Evolutionary conservation across 2,888 invertebrate species (phyloP), one percentile per base, ranked within the genome.

Genomic region (Thelaira solivaga): DNA sequence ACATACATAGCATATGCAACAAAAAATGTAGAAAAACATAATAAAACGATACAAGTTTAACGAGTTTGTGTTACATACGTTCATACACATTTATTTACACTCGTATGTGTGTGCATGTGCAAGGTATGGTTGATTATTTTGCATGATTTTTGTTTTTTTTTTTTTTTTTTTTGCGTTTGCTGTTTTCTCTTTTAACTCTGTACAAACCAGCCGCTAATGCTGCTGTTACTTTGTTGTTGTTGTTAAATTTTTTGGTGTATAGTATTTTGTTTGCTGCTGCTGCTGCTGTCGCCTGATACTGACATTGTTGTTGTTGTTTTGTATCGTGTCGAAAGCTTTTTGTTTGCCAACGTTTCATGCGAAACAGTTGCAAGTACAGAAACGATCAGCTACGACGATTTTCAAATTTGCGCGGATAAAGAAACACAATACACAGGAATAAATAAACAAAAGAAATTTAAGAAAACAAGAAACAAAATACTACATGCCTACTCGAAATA

Each of bases 301-400:
- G 76, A 47, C 24, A 61, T 55, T 39, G 75, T 76, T 39, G 69
- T 62, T 71, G 74, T 55, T 74, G 59, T 76, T 68, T 77, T 82
- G 81, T 81, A 83, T 82, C 80, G 76, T 80, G 76, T 74, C 79
- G 76, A 84, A 83, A 87, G 87, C 86, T 87, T 86, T 86, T 86
- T 85, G 85, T 85, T 83, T 83, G 83, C 82, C 81, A 81, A 82
- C 82, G 82, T 81, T 79, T 80, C 83, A 83, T 83, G 82, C 83
- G 84, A 86, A 87, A 86, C 87, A 86, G 86, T 86, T 86, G 86
- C 86, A 85, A 87, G 86, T 84, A 86, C 86, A 85, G 85, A 84
- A 86, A 87, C 87, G 86, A 85, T 84, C 87, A 86, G 85, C 86
- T 84, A 86, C 87, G 86, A 86, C 87, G 86, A 83, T 83, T 85